Percentiles rank a stretch among this genome's conserved stretches.
These are phyloP conservation scores for Polypterus senegalus DNA, from an alignment of 2,113 vertebrate genomes.

Conservation along the genomic window DNA sequence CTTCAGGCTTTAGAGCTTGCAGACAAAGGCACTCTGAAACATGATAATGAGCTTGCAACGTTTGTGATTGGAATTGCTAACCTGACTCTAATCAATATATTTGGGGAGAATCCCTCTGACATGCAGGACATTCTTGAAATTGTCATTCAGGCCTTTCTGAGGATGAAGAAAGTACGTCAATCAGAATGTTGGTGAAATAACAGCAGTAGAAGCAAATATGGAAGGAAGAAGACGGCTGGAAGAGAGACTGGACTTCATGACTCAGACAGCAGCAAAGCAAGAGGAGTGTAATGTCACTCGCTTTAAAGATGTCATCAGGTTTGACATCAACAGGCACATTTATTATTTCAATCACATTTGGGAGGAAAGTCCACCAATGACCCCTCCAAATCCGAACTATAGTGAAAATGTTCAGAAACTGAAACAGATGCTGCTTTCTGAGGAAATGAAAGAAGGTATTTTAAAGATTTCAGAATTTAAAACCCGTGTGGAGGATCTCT, in stretches of 20 bases:
- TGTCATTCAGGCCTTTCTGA: conserved; percentile 41
- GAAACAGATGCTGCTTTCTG: conserved; percentile 11
- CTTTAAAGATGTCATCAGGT: conserved; percentile 31
- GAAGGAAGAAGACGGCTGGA: conserved; percentile 30
- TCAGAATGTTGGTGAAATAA: conserved; percentile 39
- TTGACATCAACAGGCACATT: conserved; percentile 28
- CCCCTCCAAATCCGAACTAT: conserved; percentile 25
- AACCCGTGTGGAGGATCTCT: conserved; percentile 31
- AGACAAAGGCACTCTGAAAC: conserved; percentile 23
- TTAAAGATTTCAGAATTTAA: conserved; percentile 26
- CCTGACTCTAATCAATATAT: conserved; percentile 41
- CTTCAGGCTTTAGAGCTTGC: conserved; percentile 30
- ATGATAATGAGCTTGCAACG: conserved; percentile 43
- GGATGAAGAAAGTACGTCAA: conserved; percentile 49
- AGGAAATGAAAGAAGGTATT: conserved; percentile 11
- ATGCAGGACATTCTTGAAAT: conserved; percentile 44
- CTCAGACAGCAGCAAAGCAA: conserved; percentile 31
- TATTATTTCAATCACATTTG: conserved; percentile 25
- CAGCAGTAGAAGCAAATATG: conserved; percentile 40
- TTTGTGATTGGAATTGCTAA: conserved; percentile 46
- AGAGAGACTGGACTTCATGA: conserved; percentile 41
- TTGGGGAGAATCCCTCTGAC: conserved; percentile 45
- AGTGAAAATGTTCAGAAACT: conserved; percentile 24
- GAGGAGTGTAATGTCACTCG: conserved; percentile 25
- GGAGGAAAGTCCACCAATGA: conserved; percentile 30